Base-by-base conservation (phyloP, 1,140 invertebrate genomes). In the Tetramorium simillimum region DNA sequence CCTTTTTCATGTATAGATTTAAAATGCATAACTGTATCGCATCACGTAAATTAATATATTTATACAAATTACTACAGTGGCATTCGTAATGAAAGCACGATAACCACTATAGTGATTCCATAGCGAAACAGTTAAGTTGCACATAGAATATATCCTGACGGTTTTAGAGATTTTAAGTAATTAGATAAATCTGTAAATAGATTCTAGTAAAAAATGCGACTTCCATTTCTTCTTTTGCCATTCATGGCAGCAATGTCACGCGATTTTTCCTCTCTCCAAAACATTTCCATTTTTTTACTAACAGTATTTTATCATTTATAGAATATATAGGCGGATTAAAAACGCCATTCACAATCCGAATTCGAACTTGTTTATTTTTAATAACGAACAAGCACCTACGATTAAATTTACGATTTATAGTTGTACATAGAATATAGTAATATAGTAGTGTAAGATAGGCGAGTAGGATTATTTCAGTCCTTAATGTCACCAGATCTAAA, bases 171-270 rank as follows among this genome's bases (percentile, higher is more conserved):
- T 78, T 65, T 4, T 65, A 78, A 75, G n/a, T 33, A 24, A 46
- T 60, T 77, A 24, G 24, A 18, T 46, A 78, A 65, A 65, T 65
- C 56, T 78, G 58, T 78, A 78, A 33, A 78, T 78, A 78, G 40
- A 37, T 37, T 7, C n/a, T 65, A 78, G 33, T 58, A 24, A 63
- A 63, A 18, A 65, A 49, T 63, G 40, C 28, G 65, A 65, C 6
- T n/a, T 49, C 1, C 1, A 65, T 40, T 9, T 75, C 14, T 40
- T 75, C 1, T 51, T 73, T 73, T 1, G 46, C 37, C 0, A 73
- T 40, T 73, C 4, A 16, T 63, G 18, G 21, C 12, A 1, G 2
- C 24, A 12, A 56, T 62, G 18, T 37, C 56, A 62, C 6, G 24
- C 7, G 24, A 63, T 33, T 28, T 33, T 63, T 63, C 16, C n/a